phyloP scores from a whole-genome alignment of 1,140 invertebrate genomes.

The Camponotus pennsylvanicus region DNA sequence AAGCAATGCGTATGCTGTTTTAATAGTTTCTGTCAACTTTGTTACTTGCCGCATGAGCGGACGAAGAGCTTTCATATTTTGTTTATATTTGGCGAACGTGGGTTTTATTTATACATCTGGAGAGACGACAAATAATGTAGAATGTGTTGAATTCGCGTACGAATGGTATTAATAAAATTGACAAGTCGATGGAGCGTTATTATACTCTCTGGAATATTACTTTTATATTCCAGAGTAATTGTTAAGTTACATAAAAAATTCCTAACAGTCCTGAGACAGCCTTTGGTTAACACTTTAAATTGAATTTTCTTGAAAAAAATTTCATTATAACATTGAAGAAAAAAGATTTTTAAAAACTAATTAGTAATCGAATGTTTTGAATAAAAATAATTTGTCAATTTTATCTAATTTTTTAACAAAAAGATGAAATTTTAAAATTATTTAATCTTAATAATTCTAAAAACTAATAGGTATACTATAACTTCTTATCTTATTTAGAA shows the following conservation, averaged over 20 bases:
- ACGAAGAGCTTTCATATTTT: slow-evolving; percentile 10
- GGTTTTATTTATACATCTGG: slow-evolving; percentile 32
- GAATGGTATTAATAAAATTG: neutral
- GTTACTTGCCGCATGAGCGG: slow-evolving; percentile 8
- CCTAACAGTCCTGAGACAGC: no score
- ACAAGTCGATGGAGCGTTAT: neutral
- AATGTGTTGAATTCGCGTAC: neutral
- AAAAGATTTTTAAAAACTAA: neutral
- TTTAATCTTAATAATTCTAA: neutral
- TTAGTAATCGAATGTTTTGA: neutral
- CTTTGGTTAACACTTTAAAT: neutral
- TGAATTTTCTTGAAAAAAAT: neutral
- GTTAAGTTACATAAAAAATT: neutral
- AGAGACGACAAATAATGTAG: neutral
- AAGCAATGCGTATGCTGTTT: slow-evolving; percentile 20
- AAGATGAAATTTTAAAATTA: neutral
- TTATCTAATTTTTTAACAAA: neutral
- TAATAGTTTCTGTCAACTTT: slow-evolving; percentile 56
- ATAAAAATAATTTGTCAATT: neutral
- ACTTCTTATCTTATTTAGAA: neutral
- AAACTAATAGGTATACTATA: neutral
- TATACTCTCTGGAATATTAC: neutral
- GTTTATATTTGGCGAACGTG: slow-evolving; percentile 24
- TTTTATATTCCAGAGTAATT: neutral
- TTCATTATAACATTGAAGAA: neutral